phyloP scores from a whole-genome alignment of 23 tunicate genomes.

The Trididemnum nubilum region DNA sequence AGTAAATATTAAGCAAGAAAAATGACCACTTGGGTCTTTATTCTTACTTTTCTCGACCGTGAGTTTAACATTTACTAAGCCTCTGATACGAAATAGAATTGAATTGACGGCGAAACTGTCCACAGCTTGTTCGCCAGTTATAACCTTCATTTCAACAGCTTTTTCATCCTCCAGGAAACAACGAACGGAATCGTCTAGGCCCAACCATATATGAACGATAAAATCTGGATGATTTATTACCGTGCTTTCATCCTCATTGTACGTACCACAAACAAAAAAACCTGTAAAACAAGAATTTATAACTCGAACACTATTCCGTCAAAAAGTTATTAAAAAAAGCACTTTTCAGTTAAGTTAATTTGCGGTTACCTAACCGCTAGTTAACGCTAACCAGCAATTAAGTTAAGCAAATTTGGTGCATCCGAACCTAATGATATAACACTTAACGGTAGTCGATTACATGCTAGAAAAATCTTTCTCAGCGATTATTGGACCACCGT shows the following conservation, averaged over 20 bases:
- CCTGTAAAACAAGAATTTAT: not conserved
- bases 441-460: no score
- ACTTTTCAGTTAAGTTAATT: no score
- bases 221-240: not conserved
- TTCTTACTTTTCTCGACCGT: not conserved
- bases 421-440: no score
- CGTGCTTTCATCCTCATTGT: not conserved
- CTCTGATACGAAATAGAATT: not conserved
- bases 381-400: no score
- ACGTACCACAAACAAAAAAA: not conserved
- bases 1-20: no score
- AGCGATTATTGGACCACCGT: no score
- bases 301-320: no score
- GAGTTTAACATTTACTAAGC: not conserved
- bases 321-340: no score
- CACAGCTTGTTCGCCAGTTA: not conserved
- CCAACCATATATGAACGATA: not conserved
- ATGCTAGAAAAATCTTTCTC: no score
- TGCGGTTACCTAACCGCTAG: no score
- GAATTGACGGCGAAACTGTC: not conserved
- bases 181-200: not conserved
- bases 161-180: not conserved
- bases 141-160: not conserved
- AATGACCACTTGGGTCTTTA: no score
- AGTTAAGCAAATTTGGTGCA: no score